These are phyloP conservation scores for Cyclura pinguis DNA, from an alignment of 2,797 vertebrate species.

Conservation along the genomic window DNA sequence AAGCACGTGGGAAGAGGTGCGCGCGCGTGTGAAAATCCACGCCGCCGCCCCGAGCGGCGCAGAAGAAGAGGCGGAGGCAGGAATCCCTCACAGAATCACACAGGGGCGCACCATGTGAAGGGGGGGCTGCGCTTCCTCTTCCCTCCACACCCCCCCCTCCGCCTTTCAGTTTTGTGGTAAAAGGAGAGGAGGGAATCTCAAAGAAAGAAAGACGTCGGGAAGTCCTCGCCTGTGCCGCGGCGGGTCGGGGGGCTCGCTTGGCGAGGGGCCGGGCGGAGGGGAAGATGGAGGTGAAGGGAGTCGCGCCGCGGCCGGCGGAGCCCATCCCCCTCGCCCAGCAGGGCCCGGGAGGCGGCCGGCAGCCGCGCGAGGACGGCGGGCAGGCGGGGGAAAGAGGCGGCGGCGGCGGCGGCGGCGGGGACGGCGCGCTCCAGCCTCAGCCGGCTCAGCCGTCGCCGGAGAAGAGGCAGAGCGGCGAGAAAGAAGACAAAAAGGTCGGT, in stretches of 20 bases:
- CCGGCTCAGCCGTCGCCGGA: constrained; percentile 66
- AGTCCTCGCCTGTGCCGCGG: constrained; percentile 52
- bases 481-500: constrained; percentile 86
- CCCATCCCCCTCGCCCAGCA: constrained; percentile 81
- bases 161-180: not conserved
- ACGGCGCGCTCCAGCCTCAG: constrained; percentile 30
- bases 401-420: constrained; percentile 80
- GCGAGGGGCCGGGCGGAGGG: constrained; percentile 84
- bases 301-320: constrained; percentile 84
- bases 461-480: constrained; percentile 75
- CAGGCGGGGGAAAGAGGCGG: constrained; percentile 76
- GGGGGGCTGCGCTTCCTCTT: constrained; percentile 51
- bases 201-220: constrained; percentile 53
- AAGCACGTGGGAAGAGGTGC: not conserved
- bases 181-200: constrained; percentile 60
- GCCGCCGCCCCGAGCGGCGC: constrained; percentile 12
- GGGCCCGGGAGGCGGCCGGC: constrained; percentile 82
- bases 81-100: not conserved
- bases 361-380: constrained; percentile 69
- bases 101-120: constrained; percentile 57
- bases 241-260: constrained; percentile 54
- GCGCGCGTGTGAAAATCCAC: constrained; percentile 20
- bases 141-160: not conserved
- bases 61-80: constrained; percentile 59
- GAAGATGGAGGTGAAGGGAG: constrained; percentile 88